These are phyloP conservation scores for Syngnathus scovelli DNA, from an alignment of 2,113 vertebrate species.

Conservation along the genomic window DNA sequence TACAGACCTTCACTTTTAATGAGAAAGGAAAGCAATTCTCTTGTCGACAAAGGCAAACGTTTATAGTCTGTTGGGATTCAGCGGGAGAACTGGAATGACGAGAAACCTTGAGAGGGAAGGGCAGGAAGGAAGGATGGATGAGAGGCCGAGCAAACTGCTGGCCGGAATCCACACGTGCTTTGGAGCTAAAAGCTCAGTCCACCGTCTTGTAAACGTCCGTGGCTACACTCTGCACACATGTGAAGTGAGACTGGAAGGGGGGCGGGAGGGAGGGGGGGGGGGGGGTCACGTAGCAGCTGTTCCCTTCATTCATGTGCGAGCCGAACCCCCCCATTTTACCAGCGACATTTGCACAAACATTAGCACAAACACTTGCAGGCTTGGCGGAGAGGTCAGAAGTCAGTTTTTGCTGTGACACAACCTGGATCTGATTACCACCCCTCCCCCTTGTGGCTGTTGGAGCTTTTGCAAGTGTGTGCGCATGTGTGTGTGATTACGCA, in stretches of 20 bases:
- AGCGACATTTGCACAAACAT: slow-evolving; percentile 22
- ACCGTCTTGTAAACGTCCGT: slow-evolving; percentile 15
- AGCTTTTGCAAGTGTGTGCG: slow-evolving; percentile 19
- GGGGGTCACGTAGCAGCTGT: slow-evolving; percentile 51
- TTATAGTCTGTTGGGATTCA: slow-evolving; percentile 16
- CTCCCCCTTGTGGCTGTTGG: slow-evolving; percentile 2
- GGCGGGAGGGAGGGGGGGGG: slow-evolving; percentile 11
- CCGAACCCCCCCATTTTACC: slow-evolving; percentile 22
- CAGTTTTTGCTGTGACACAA: slow-evolving; percentile 47
- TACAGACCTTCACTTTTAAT: slow-evolving; percentile 59
- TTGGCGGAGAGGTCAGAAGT: slow-evolving; percentile 35
- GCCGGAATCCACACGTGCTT: slow-evolving; percentile 36
- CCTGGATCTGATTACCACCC: slow-evolving; percentile 43
- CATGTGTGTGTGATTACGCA: slow-evolving; percentile 10
- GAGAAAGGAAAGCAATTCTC: slow-evolving; percentile 53
- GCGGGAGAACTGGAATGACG: slow-evolving; percentile 8
- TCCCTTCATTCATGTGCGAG: slow-evolving; percentile 38
- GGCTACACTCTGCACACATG: slow-evolving; percentile 18
- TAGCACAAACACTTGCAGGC: slow-evolving; percentile 21
- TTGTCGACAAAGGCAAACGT: slow-evolving; percentile 27
- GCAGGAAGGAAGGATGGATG: slow-evolving; percentile 29
- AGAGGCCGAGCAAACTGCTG: slow-evolving; percentile 35
- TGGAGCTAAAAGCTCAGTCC: slow-evolving; percentile 29
- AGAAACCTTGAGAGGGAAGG: slow-evolving; percentile 30
- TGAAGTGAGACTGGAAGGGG: slow-evolving; percentile 13